Percentiles rank a stretch among this genome's conserved stretches.
phyloP scores from a whole-genome alignment of 2,797 vertebrate species.

The Chloroceryle amazona region DNA sequence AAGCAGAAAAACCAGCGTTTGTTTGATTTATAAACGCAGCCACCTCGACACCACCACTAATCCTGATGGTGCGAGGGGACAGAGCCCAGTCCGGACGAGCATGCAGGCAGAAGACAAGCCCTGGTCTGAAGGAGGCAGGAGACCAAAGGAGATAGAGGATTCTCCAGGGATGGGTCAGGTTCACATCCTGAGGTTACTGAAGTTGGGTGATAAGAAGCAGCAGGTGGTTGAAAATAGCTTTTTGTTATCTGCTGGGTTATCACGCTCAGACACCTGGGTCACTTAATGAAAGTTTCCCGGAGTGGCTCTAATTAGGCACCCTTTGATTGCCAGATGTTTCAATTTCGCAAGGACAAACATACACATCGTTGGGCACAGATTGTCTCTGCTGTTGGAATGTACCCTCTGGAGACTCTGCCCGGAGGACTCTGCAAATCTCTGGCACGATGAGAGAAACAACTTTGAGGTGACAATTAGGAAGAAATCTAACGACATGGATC shows the following conservation, averaged over 20 bases:
- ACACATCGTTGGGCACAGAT: not conserved
- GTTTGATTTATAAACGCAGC: not conserved
- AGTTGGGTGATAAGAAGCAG: not conserved
- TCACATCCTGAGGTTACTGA: not conserved
- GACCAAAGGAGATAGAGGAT: not conserved
- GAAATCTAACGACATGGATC: not conserved
- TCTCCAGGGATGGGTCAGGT: not conserved
- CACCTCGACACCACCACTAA: rapidly evolving
- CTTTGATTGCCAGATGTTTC: not conserved
- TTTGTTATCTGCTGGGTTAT: not conserved
- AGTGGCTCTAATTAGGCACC: not conserved
- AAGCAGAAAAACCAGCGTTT: not conserved
- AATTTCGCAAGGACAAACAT: not conserved
- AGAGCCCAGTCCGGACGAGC: not conserved
- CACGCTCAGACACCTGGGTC: not conserved
- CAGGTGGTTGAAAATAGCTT: not conserved
- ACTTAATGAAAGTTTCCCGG: not conserved
- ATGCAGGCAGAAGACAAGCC: rapidly evolving
- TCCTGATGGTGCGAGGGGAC: rapidly evolving
- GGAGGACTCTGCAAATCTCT: not conserved
- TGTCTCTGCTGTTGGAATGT: rapidly evolving
- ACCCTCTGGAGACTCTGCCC: not conserved
- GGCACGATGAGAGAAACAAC: no score
- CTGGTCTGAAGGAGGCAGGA: rapidly evolving
- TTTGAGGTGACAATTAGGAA: not conserved